Percentiles rank a stretch among this genome's conserved stretches.
Evolutionary conservation across 2,113 vertebrate species (phyloP).

Genomic region (Crotalus tigris): DNA sequence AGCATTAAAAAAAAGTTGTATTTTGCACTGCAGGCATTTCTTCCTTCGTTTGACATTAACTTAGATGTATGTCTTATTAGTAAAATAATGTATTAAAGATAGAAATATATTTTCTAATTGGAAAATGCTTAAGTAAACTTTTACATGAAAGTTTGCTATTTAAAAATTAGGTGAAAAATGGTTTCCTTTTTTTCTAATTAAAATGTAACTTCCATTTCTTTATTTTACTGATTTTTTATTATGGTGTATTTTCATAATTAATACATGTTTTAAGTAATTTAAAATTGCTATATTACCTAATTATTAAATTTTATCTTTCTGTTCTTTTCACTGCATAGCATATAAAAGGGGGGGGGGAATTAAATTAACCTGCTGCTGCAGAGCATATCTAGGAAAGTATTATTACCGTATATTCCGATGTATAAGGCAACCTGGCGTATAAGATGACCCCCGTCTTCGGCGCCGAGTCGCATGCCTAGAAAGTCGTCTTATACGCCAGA

Average conservation of each 20-base stretch:
- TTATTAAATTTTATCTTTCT: not conserved
- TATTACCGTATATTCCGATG: not conserved
- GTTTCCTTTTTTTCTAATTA: not conserved
- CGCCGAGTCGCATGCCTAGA: too few species aligned
- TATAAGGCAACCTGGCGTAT: too few species aligned
- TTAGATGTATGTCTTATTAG: slow-evolving; percentile 13
- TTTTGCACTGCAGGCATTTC: slow-evolving; percentile 1
- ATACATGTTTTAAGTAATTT: not conserved
- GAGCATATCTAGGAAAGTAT: not conserved
- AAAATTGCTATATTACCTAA: not conserved
- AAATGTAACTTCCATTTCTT: not conserved
- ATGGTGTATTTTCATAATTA: not conserved
- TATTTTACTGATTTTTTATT: not conserved
- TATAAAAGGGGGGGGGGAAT: not conserved
- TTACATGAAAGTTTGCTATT: not conserved
- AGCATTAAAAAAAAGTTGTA: not conserved
- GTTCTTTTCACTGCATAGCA: not conserved
- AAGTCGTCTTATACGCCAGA: too few species aligned
- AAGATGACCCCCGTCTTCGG: too few species aligned
- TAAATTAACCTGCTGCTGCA: not conserved
- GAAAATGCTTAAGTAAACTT: not conserved
- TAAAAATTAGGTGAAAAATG: not conserved
- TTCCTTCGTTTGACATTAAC: slow-evolving; percentile 1
- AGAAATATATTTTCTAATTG: too few species aligned
- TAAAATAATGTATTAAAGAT: slow-evolving; percentile 3